phyloP scores from a whole-genome alignment of 2,888 invertebrate genomes.

The Taphrorychus bicolor region DNA sequence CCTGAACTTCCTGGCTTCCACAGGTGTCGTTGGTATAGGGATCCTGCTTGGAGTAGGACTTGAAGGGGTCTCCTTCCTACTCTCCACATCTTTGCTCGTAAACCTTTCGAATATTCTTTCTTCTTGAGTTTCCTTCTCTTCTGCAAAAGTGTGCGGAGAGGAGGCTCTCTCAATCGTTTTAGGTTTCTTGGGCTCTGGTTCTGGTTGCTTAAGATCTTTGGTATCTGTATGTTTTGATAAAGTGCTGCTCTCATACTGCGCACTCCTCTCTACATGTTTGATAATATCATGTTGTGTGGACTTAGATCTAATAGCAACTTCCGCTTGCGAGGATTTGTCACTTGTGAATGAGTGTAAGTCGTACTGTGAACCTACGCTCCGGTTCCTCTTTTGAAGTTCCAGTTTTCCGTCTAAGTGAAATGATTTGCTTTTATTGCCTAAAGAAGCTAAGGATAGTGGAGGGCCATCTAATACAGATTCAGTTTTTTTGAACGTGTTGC shows the following conservation, averaged over 20 bases:
- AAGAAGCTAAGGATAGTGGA: constrained; percentile 61
- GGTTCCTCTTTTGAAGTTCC: constrained; percentile 56
- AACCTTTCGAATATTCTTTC: constrained; percentile 50
- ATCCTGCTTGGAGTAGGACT: constrained; percentile 54
- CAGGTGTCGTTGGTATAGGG: constrained; percentile 55
- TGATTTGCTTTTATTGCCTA: constrained; percentile 65
- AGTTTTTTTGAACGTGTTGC: constrained; percentile 59
- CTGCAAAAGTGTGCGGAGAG: constrained; percentile 32
- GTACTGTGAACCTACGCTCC: constrained; percentile 61
- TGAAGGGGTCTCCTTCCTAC: constrained; percentile 47
- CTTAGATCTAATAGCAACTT: constrained; percentile 50
- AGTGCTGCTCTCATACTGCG: constrained; percentile 50
- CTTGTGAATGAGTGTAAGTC: constrained; percentile 42
- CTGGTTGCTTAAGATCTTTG: constrained; percentile 51
- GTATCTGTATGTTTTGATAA: constrained; percentile 54
- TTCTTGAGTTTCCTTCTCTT: constrained; percentile 38
- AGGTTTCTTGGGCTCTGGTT: constrained; percentile 48
- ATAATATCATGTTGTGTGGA: constrained; percentile 51
- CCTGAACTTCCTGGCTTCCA: constrained; percentile 56
- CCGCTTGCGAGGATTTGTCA: constrained; percentile 55
- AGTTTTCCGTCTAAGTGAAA: constrained; percentile 66
- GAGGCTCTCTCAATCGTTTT: constrained; percentile 23
- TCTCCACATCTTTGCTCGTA: constrained; percentile 49
- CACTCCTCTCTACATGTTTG: constrained; percentile 50
- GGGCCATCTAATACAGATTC: constrained; percentile 64